A percentile compares a stretch with the other conserved stretches of the same genome.
phyloP scores from a whole-genome alignment of 2,797 vertebrate genomes.

The Cottoperca gobio region DNA sequence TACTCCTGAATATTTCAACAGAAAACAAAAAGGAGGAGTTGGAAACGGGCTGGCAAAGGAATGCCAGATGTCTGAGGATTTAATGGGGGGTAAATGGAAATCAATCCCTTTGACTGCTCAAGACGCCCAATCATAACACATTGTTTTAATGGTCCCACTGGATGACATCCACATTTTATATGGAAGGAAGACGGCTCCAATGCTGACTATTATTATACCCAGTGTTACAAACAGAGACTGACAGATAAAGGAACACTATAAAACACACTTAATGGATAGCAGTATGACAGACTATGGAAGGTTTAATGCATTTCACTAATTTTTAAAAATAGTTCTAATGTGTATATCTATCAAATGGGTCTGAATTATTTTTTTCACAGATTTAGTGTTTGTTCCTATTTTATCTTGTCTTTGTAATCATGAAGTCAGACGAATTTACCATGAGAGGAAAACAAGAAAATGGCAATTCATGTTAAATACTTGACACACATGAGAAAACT shows the following conservation, averaged over 20 bases:
- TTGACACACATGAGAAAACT: neutral
- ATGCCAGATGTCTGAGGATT: slow-evolving; percentile 87
- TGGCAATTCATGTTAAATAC: slow-evolving; percentile 7
- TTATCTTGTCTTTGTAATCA: slow-evolving; percentile 25
- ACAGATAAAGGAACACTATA: slow-evolving; percentile 47
- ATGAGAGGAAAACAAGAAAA: slow-evolving; percentile 13
- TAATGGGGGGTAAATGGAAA: slow-evolving; percentile 88
- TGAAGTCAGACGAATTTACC: slow-evolving; percentile 25
- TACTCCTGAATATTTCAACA: slow-evolving; percentile 88
- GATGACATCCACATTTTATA: slow-evolving; percentile 69
- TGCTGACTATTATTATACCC: slow-evolving; percentile 70
- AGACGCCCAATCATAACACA: slow-evolving; percentile 83
- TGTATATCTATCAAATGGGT: neutral
- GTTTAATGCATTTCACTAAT: slow-evolving; percentile 36
- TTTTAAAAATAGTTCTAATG: slow-evolving; percentile 34
- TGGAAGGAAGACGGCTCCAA: slow-evolving; percentile 61
- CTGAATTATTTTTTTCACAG: slow-evolving; percentile 28
- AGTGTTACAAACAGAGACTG: slow-evolving; percentile 61
- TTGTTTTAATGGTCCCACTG: slow-evolving; percentile 82
- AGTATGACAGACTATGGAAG: slow-evolving; percentile 37
- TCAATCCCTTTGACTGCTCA: slow-evolving; percentile 84
- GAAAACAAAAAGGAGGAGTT: slow-evolving; percentile 78
- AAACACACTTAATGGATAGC: slow-evolving; percentile 44
- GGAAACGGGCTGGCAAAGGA: slow-evolving; percentile 59
- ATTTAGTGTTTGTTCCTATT: slow-evolving; percentile 11